Percentiles rank a stretch among this genome's conserved stretches.
phyloP scores from a whole-genome alignment of 2,888 invertebrate genomes.

The Rhimphoctona megacephalus region DNA sequence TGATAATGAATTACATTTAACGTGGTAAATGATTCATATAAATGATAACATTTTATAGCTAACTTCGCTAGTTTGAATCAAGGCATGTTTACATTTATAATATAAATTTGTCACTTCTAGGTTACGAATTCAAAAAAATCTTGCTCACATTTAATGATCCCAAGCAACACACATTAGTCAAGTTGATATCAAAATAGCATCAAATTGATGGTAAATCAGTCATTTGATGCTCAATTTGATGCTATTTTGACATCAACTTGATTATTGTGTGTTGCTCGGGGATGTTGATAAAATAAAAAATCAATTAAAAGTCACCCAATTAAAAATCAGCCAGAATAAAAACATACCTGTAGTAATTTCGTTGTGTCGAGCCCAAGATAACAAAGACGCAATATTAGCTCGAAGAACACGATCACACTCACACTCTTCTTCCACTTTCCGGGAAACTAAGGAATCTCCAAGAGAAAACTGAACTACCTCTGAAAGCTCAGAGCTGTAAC shows the following conservation, averaged over 20 bases:
- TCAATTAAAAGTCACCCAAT: no score
- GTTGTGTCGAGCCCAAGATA: conserved; percentile 76
- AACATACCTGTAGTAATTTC: conserved; percentile 76
- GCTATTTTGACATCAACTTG: no score
- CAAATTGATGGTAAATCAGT: no score
- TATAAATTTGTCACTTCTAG: neutral
- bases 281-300: no score
- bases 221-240: no score
- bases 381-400: conserved; percentile 70
- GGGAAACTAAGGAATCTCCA: conserved; percentile 48
- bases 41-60: neutral
- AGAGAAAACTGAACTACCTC: conserved; percentile 32
- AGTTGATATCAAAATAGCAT: no score
- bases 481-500: conserved; percentile 10
- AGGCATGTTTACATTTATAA: neutral
- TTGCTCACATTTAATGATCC: no score
- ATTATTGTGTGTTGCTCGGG: no score
- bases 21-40: no score
- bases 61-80: neutral
- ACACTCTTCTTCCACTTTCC: conserved; percentile 64
- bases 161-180: no score
- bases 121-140: no score
- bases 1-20: no score
- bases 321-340: neutral
- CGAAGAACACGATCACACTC: conserved; percentile 74